A percentile compares a stretch with the other conserved stretches of the same genome.
phyloP scores from a whole-genome alignment of 2,888 invertebrate species.

The Drosophila pseudotalamancana region DNA sequence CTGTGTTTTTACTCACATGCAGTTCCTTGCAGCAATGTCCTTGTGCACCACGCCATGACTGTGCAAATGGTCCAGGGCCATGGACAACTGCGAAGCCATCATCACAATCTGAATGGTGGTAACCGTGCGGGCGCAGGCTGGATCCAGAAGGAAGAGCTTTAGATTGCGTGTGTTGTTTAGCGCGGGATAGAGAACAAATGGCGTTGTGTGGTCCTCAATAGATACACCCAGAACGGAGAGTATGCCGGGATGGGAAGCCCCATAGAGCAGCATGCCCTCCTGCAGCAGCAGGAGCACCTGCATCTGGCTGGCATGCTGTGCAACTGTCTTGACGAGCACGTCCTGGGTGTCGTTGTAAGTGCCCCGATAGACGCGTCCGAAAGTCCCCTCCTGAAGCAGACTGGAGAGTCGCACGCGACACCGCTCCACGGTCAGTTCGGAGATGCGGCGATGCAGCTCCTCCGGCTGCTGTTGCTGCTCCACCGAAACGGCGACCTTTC shows the following conservation, averaged over 20 bases:
- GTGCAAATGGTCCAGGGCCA: conserved; percentile 94
- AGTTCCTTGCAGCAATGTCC: conserved; percentile 95
- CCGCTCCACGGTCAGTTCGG: conserved; percentile 85
- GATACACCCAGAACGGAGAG: conserved; percentile 94
- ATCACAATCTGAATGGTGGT: conserved; percentile 92
- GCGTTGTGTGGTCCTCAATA: conserved; percentile 94
- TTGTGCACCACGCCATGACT: conserved; percentile 94
- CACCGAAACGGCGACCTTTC: conserved; percentile 76
- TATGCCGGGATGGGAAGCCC: conserved; percentile 89
- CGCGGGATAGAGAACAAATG: conserved; percentile 91
- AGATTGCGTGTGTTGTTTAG: conserved; percentile 85
- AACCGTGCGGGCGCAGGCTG: conserved; percentile 82
- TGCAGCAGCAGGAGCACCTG: conserved; percentile 94
- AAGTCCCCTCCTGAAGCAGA: conserved; percentile 93
- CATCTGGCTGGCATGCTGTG: conserved; percentile 94
- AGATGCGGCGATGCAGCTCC: conserved; percentile 83
- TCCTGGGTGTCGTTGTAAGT: conserved; percentile 90
- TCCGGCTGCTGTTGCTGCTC: conserved; percentile 81
- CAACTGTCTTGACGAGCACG: conserved; percentile 94
- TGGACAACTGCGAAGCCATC: conserved; percentile 93
- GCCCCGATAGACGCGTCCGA: conserved; percentile 93
- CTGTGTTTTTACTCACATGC: conserved; percentile 88
- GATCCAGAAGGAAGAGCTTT: conserved; percentile 83
- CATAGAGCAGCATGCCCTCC: conserved; percentile 88
- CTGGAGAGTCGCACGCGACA: conserved; percentile 92